Evolutionary conservation across 2,888 invertebrate genomes (phyloP).

Genomic region (Pterobdella sp.): DNA sequence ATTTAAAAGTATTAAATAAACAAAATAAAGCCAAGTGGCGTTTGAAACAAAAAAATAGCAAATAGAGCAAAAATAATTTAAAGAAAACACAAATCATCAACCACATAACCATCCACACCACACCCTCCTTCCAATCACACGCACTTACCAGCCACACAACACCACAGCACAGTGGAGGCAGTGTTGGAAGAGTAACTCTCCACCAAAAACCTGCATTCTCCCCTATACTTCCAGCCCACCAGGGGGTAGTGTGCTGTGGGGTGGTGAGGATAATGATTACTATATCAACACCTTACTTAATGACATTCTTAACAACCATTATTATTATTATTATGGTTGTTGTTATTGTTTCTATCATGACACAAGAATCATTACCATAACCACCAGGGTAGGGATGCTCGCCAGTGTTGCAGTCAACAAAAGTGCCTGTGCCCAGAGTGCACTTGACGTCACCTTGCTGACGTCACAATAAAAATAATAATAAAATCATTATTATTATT

Average conservation of each 20-base stretch:
- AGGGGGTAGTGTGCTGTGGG: constrained; percentile 72
- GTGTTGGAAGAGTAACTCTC: constrained; percentile 84
- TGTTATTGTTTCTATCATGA: background rate
- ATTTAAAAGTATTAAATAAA: constrained; percentile 13
- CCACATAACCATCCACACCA: constrained; percentile 61
- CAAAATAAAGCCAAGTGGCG: background rate
- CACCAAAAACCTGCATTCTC: constrained; percentile 61
- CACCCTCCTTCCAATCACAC: constrained; percentile 83
- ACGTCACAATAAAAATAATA: background rate
- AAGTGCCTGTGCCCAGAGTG: constrained; percentile 63
- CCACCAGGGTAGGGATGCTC: constrained; percentile 64
- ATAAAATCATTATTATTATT: background rate
- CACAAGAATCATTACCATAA: constrained; percentile 17
- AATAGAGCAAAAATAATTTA: background rate
- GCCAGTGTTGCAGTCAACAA: constrained; percentile 47
- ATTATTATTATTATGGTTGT: background rate
- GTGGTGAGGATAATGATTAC: background rate
- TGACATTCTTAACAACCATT: background rate
- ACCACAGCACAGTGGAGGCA: constrained; percentile 80
- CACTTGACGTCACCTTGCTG: constrained; percentile 70
- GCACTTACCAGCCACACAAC: constrained; percentile 47
- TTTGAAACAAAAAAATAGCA: background rate
- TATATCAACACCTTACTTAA: background rate
- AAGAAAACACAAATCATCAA: background rate
- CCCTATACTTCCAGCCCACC: constrained; percentile 71